Percentiles rank a stretch among this genome's conserved stretches.
These are phyloP conservation scores for Scomberomorus guttatus DNA, from an alignment of 2,797 vertebrate species.

Conservation along the genomic window DNA sequence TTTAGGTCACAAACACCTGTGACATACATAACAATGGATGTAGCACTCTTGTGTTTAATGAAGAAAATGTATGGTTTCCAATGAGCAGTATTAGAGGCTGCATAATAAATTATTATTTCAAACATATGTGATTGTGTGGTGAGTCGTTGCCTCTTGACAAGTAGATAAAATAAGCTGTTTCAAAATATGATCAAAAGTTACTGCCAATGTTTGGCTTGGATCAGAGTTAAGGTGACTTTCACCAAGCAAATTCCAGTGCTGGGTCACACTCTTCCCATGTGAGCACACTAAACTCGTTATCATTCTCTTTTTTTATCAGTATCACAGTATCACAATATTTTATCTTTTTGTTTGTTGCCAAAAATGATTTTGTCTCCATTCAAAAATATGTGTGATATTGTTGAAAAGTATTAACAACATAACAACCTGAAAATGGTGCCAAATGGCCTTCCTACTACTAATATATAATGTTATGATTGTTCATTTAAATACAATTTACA, in stretches of 20 bases:
- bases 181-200: constrained; percentile 56
- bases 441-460: not conserved
- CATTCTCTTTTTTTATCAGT: not conserved
- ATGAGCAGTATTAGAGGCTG: not conserved
- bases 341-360: constrained; percentile 6
- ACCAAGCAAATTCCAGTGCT: constrained; percentile 12
- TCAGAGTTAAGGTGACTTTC: constrained; percentile 53
- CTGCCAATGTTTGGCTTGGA: constrained; percentile 78
- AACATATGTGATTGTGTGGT: not conserved
- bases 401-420: not conserved
- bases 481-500: not conserved
- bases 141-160: not conserved
- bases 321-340: not conserved
- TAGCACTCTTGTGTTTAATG: not conserved
- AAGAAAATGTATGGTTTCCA: not conserved
- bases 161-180: constrained; percentile 47
- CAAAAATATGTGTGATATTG: not conserved
- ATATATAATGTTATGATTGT: not conserved
- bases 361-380: not conserved
- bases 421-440: not conserved
- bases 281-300: not conserved
- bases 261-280: constrained; percentile 31
- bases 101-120: not conserved
- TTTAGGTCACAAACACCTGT: constrained; percentile 50
- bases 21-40: constrained; percentile 12